Evolutionary conservation across 2,113 vertebrate species (phyloP), one percentile per base, ranked within the genome.

Genomic region (Mellivora capensis): DNA sequence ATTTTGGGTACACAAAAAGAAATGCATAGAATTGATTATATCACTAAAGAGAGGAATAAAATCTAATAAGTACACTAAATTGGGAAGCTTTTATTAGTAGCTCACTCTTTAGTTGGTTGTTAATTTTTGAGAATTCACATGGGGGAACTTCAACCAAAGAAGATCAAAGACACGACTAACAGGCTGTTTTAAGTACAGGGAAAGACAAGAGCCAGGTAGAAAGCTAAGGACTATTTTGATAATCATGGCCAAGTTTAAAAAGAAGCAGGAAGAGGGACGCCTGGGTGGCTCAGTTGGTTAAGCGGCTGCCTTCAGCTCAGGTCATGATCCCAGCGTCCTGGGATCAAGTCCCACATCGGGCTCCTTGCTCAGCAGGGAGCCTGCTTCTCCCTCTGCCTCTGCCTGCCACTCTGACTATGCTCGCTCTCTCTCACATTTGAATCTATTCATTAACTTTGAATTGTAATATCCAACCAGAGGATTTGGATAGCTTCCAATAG

Each of bases 391-490:
- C n/a, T n/a, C n/a, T n/a, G n/a, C n/a, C n/a, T n/a, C n/a, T n/a
- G n/a, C n/a, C n/a, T n/a, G n/a, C n/a, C n/a, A n/a, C n/a, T n/a
- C n/a, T n/a, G n/a, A n/a, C n/a, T n/a, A n/a, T n/a, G n/a, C n/a
- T n/a, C n/a, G n/a, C n/a, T n/a, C n/a, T n/a, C n/a, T n/a, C n/a
- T n/a, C n/a, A n/a, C 82, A 92, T 87, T 95, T 93, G 52, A 79
- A 89, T 85, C 67, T 95, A 64, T 59, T 97, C 87, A 94, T 95
- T 93, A 91, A 86, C 72, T 77, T 44, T 83, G 71, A 94, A 94
- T 72, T 88, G n/a, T 47, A 95, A 69, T 21, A 59, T 4, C 4
- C n/a, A 85, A 79, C 34, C 18, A 61, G 31, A 90, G 71, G 23
- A 74, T 31, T 4, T 96, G 90, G 81, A 84, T 15, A 61, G 15